Evolutionary conservation across 2,113 vertebrate genomes (phyloP).

Genomic region (Hypomesus transpacificus): DNA sequence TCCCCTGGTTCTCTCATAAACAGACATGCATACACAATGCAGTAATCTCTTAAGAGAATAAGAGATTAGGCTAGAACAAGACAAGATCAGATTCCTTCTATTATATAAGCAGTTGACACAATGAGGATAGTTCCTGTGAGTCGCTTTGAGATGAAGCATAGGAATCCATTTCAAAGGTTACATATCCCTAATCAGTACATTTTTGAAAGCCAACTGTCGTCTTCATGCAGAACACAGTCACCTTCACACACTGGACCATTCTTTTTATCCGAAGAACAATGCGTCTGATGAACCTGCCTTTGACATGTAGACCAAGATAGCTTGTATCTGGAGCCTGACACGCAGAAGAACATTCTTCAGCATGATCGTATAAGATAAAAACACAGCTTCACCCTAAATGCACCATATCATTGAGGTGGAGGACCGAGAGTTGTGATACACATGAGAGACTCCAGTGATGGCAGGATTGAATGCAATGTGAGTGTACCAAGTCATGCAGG

Average conservation of each 20-base stretch:
- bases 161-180: background rate
- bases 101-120: background rate
- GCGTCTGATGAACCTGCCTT: too few species aligned
- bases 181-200: too few species aligned
- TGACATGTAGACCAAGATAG: too few species aligned
- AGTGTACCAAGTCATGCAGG: background rate
- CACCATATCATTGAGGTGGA: too few species aligned
- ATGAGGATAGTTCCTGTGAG: constrained; percentile 4
- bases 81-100: background rate
- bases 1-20: background rate
- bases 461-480: constrained; percentile 33
- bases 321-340: too few species aligned
- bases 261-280: too few species aligned
- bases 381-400: too few species aligned
- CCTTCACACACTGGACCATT: too few species aligned
- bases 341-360: too few species aligned
- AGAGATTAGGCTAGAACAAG: constrained; percentile 13
- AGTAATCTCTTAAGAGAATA: background rate
- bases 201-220: too few species aligned
- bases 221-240: too few species aligned
- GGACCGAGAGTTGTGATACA: background rate
- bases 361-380: too few species aligned
- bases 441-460: constrained; percentile 18
- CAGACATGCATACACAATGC: background rate
- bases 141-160: background rate